Conservation (phyloP, 2,888 invertebrate species). For the Luperina nickerlii region DNA sequence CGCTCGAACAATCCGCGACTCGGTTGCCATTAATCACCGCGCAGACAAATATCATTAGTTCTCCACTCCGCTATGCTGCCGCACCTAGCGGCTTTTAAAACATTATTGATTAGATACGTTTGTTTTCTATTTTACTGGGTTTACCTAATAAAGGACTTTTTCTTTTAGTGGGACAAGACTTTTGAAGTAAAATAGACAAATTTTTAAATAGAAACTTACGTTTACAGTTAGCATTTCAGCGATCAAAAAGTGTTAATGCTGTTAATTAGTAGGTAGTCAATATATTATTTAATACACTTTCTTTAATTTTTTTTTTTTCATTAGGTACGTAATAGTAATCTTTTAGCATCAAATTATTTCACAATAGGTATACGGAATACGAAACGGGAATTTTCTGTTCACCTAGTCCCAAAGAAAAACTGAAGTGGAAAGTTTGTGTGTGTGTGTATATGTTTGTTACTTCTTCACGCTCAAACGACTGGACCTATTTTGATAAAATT, state of each 20-base stretch:
- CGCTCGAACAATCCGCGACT: slow-evolving; percentile 86
- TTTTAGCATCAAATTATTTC: not conserved
- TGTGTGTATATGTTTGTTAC: too few species aligned
- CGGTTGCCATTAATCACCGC: slow-evolving; percentile 85
- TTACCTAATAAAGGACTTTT: not conserved
- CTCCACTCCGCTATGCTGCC: slow-evolving; percentile 63
- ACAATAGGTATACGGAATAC: not conserved
- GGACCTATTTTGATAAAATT: too few species aligned
- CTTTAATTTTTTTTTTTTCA: not conserved
- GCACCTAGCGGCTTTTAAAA: slow-evolving; percentile 48
- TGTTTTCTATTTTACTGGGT: slow-evolving; percentile 24
- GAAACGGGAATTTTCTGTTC: not conserved
- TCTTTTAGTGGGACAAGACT: not conserved
- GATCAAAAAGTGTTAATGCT: not conserved
- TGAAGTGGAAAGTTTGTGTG: slow-evolving; percentile 13
- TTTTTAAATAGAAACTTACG: not conserved
- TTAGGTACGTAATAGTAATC: not conserved
- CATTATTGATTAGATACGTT: slow-evolving; percentile 52
- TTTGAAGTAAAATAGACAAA: not conserved
- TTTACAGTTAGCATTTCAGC: not conserved
- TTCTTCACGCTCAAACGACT: too few species aligned
- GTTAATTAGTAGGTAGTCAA: not conserved
- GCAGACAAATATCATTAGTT: slow-evolving; percentile 82
- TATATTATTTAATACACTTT: not conserved
- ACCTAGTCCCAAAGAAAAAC: slow-evolving; percentile 14